These are phyloP conservation scores for Cardiocondyla obscurior DNA, from an alignment of 1,140 invertebrate genomes.

Conservation along the genomic window DNA sequence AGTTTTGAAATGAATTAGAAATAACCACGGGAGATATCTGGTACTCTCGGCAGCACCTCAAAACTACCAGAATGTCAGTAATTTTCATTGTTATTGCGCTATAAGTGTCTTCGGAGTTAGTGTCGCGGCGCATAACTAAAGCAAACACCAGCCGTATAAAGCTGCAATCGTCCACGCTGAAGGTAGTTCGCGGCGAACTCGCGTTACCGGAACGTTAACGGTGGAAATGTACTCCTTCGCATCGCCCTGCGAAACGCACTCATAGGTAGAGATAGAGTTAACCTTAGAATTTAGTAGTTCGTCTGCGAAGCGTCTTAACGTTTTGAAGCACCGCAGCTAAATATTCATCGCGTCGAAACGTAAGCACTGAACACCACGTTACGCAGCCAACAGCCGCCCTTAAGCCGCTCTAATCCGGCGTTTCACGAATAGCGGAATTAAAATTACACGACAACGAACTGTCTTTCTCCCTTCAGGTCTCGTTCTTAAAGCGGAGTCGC, in stretches of 20 bases:
- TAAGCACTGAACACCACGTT: constrained; percentile 61
- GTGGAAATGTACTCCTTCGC: constrained; percentile 41
- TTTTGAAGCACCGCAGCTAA: constrained; percentile 63
- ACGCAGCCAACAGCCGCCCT: constrained; percentile 5
- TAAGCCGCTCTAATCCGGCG: constrained; percentile 53
- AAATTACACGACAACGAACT: constrained; percentile 57
- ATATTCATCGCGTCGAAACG: constrained; percentile 68
- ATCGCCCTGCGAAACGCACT: constrained; percentile 46
- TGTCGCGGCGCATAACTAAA: constrained; percentile 38
- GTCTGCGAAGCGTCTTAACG: constrained; percentile 65
- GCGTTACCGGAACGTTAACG: constrained; percentile 49
- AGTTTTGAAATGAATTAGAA: background rate
- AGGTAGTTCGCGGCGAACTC: constrained; percentile 13
- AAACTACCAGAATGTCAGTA: background rate
- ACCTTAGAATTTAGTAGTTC: constrained; percentile 43
- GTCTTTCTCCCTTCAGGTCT: background rate
- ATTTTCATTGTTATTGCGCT: constrained; percentile 22
- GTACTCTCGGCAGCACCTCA: background rate
- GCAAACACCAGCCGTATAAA: constrained; percentile 25
- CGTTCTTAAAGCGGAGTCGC: background rate
- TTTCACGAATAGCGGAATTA: constrained; percentile 60
- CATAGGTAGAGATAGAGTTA: constrained; percentile 51
- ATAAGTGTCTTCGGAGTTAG: background rate
- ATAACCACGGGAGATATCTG: background rate
- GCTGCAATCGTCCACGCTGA: constrained; percentile 25